A percentile compares a stretch with the other conserved stretches of the same genome.
These are phyloP conservation scores for Lasioglossum leucozonium DNA, from an alignment of 2,888 invertebrate species.

Conservation along the genomic window DNA sequence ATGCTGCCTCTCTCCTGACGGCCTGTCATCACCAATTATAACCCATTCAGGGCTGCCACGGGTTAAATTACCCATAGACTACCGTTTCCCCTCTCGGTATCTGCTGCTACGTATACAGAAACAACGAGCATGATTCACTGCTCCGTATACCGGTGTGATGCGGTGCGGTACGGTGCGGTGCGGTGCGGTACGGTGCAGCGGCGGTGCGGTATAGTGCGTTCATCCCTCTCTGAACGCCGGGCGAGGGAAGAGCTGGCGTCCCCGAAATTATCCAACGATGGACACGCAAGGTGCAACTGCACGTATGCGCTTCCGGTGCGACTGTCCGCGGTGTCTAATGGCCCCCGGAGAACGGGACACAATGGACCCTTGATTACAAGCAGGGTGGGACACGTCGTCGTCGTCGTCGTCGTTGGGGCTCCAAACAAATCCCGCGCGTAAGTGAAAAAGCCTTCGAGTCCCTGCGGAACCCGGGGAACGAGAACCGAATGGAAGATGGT, in stretches of 20 bases:
- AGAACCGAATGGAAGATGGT: neutral
- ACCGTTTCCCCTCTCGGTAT: constrained; percentile 49
- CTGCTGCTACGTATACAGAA: constrained; percentile 59
- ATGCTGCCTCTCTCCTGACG: constrained; percentile 72
- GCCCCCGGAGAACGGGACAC: constrained; percentile 45
- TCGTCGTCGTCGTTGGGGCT: constrained; percentile 31
- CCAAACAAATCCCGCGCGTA: constrained; percentile 50
- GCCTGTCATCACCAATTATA: constrained; percentile 83
- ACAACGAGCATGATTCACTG: constrained; percentile 75
- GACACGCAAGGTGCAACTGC: constrained; percentile 40
- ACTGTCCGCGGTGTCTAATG: constrained; percentile 51
- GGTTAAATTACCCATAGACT: constrained; percentile 80
- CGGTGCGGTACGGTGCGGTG: neutral
- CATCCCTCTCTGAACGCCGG: constrained; percentile 21
- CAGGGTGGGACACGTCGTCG: constrained; percentile 11
- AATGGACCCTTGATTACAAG: constrained; percentile 70
- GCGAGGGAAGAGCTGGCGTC: constrained; percentile 27
- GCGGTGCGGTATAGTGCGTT: constrained; percentile 10
- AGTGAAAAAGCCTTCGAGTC: constrained; percentile 46
- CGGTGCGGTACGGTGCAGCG: neutral
- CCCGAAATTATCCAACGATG: constrained; percentile 58
- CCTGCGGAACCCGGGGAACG: neutral
- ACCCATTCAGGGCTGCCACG: constrained; percentile 78
- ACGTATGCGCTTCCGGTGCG: constrained; percentile 40
- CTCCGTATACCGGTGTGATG: constrained; percentile 27